These are phyloP conservation scores for Apeltes quadracus DNA, from an alignment of 2,113 vertebrate genomes.

Conservation along the genomic window DNA sequence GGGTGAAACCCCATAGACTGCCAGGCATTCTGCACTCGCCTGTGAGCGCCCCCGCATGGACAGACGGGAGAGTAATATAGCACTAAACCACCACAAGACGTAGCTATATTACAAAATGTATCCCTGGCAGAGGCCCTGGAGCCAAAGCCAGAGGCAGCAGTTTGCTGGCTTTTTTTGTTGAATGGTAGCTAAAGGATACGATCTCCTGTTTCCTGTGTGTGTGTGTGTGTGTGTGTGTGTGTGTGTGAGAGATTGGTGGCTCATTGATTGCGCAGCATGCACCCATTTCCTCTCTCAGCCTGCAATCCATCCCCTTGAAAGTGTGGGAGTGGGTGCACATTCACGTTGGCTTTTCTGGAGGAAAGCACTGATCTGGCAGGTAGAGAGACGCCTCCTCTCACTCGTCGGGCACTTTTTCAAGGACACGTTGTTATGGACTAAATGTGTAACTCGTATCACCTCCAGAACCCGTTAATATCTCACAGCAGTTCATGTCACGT, in stretches of 20 bases:
- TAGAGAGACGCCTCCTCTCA: conserved; percentile 42
- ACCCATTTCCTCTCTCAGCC: conserved; percentile 54
- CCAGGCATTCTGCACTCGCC: too few species aligned
- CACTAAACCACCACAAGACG: conserved; percentile 61
- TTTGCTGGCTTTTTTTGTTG: conserved; percentile 72
- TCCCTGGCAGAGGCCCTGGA: conserved; percentile 60
- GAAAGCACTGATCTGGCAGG: conserved; percentile 64
- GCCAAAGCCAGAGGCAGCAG: conserved; percentile 57
- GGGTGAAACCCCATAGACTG: too few species aligned
- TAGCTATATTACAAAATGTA: conserved; percentile 52
- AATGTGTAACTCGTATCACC: conserved; percentile 36
- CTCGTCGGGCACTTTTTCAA: conserved; percentile 7
- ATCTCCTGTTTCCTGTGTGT: conserved; percentile 72
- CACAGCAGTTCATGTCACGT: conserved; percentile 18
- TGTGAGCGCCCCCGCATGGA: too few species aligned
- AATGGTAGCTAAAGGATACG: conserved; percentile 73
- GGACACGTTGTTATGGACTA: conserved; percentile 9
- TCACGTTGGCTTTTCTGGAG: conserved; percentile 58
- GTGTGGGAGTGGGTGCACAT: conserved; percentile 23
- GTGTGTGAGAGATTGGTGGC: conserved; percentile 64
- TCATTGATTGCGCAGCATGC: conserved; percentile 69
- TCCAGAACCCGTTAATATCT: conserved; percentile 36
- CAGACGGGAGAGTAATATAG: conserved; percentile 52
- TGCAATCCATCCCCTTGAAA: conserved; percentile 61
- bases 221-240: conserved; percentile 37